Percentiles rank a stretch among this genome's conserved stretches.
phyloP scores from a whole-genome alignment of 2,113 vertebrate genomes.

The Tyrannus savana region DNA sequence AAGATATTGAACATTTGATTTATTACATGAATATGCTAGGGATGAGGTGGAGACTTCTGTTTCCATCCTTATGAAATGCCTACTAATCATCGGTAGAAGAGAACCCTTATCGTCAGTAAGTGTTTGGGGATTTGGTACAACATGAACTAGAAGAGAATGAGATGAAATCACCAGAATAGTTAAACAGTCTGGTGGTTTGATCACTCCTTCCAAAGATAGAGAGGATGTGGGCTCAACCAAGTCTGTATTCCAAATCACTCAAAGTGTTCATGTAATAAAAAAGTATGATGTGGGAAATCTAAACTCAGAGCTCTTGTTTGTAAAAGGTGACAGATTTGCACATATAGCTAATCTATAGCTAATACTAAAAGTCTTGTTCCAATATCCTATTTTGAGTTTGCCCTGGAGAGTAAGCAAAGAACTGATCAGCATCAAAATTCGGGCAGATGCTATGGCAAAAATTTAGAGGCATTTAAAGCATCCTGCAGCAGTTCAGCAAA shows the following conservation, averaged over 20 bases:
- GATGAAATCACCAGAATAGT: background rate
- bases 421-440: background rate
- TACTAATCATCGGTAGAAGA: background rate
- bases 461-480: background rate
- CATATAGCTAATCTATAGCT: background rate
- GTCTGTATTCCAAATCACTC: background rate
- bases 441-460: background rate
- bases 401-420: background rate
- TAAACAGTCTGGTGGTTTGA: constrained; percentile 27
- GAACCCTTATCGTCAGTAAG: background rate
- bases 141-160: background rate
- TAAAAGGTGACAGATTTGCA: background rate
- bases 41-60: background rate
- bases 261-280: background rate
- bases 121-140: background rate
- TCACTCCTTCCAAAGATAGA: background rate
- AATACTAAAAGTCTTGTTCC: background rate
- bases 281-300: background rate
- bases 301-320: background rate
- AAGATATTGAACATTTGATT: background rate
- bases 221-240: background rate
- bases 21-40: background rate
- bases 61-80: background rate
- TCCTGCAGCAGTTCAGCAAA: background rate
- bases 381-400: background rate